Evolutionary conservation across 2,113 vertebrate genomes (phyloP).

Genomic region (Ochotona curzoniae): DNA sequence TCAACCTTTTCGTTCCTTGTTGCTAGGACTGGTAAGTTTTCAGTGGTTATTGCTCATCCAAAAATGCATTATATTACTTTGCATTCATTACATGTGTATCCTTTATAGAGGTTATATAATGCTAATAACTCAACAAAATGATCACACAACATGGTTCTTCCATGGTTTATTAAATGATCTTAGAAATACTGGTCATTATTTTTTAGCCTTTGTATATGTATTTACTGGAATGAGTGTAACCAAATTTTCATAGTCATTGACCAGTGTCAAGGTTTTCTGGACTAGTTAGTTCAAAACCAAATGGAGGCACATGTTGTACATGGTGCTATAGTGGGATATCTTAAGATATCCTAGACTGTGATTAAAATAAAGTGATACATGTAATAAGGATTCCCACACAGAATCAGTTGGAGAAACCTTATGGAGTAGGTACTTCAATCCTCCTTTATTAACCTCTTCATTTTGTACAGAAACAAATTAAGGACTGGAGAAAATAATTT

Average conservation of each 20-base stretch:
- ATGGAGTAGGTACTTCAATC: not conserved
- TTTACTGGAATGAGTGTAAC: not conserved
- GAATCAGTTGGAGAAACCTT: not conserved
- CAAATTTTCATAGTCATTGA: constrained; percentile 15
- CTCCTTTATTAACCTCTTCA: not conserved
- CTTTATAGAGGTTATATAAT: constrained; percentile 44
- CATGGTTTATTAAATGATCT: not conserved
- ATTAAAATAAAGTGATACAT: constrained; percentile 46
- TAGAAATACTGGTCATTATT: not conserved
- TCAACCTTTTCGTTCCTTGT: no score
- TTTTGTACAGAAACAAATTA: constrained; percentile 45
- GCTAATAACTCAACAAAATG: constrained; percentile 17
- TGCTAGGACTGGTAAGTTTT: no score
- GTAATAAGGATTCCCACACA: not conserved
- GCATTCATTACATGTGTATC: constrained; percentile 4
- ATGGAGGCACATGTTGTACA: not conserved
- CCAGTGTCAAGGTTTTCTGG: not conserved
- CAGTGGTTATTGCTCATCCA: no score
- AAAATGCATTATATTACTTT: constrained; percentile 42
- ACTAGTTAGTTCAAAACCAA: not conserved
- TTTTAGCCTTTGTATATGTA: not conserved
- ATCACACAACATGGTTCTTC: not conserved
- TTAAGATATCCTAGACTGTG: not conserved
- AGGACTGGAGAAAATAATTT: not conserved
- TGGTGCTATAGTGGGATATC: not conserved